Percentiles rank a stretch among this genome's conserved stretches.
phyloP scores from a whole-genome alignment of 2,113 vertebrate genomes.

The Recurvirostra avosetta region DNA sequence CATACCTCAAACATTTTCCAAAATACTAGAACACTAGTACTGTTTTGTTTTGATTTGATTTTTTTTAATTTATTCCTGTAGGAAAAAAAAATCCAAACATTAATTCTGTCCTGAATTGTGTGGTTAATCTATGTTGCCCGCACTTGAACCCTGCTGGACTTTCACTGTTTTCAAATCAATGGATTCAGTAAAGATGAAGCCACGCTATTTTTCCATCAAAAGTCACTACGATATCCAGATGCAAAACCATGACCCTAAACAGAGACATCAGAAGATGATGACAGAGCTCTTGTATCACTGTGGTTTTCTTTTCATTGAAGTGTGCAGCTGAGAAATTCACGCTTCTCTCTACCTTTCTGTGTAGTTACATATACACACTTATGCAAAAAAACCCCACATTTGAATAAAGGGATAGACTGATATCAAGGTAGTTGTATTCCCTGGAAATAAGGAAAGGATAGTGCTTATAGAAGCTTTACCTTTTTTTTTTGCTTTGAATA shows the following conservation, averaged over 20 bases:
- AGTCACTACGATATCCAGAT: not conserved
- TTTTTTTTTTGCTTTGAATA: not conserved
- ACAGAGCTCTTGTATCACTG: not conserved
- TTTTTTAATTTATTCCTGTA: not conserved
- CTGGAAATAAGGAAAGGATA: not conserved
- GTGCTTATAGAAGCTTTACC: not conserved
- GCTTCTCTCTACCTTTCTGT: not conserved
- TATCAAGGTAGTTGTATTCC: not conserved
- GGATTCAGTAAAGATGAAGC: not conserved
- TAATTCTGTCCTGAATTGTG: not conserved
- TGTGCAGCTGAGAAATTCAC: not conserved
- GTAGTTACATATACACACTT: not conserved
- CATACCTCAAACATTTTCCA: not conserved
- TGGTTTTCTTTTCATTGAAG: not conserved
- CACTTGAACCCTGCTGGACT: not conserved
- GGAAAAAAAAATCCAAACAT: not conserved
- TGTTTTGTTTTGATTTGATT: not conserved
- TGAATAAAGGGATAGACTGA: not conserved
- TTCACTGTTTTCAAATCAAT: not conserved
- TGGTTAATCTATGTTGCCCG: not conserved
- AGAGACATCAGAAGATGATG: not conserved
- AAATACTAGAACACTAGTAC: not conserved
- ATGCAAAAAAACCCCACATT: fast-evolving
- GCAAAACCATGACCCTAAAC: not conserved
- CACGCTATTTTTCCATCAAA: not conserved